Evolutionary conservation across 2,888 invertebrate genomes (phyloP).

Genomic region (Pristionchus exspectatus): DNA sequence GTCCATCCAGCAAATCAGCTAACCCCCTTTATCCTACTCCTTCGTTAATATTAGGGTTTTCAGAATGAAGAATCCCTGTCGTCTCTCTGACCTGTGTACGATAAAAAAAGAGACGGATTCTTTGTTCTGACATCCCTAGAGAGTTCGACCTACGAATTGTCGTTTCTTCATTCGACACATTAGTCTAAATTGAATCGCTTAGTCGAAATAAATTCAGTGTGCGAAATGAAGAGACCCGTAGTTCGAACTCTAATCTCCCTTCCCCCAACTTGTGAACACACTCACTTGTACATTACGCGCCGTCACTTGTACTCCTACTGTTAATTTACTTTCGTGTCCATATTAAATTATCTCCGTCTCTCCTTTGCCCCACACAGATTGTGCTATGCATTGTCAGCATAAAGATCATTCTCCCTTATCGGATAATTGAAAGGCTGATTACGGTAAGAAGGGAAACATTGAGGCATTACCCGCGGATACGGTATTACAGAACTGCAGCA

Average conservation of each 20-base stretch:
- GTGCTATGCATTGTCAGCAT: conserved; percentile 51
- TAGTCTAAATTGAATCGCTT: too few relatives aligned
- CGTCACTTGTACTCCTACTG: conserved; percentile 37
- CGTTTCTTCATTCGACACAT: too few relatives aligned
- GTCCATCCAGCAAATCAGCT: conserved; percentile 63
- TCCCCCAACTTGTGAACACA: not conserved
- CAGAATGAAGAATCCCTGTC: not conserved
- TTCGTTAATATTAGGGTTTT: not conserved
- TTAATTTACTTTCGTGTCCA: conserved; percentile 26
- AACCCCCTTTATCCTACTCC: not conserved
- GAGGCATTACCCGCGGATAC: too few relatives aligned
- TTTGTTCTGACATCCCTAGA: too few relatives aligned
- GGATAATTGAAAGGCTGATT: too few relatives aligned
- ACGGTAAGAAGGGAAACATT: too few relatives aligned
- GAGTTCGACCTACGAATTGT: too few relatives aligned
- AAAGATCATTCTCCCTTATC: conserved; percentile 10
- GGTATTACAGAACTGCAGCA: too few relatives aligned
- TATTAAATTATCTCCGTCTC: conserved; percentile 29
- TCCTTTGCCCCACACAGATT: conserved; percentile 17
- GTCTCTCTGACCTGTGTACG: not conserved
- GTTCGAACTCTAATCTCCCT: not conserved
- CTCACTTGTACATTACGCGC: conserved; percentile 30
- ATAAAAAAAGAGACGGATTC: not conserved
- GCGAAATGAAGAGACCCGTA: not conserved
- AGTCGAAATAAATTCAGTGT: not conserved